These are phyloP conservation scores for Rallus limicola DNA, from an alignment of 2,113 vertebrate genomes.

Conservation along the genomic window DNA sequence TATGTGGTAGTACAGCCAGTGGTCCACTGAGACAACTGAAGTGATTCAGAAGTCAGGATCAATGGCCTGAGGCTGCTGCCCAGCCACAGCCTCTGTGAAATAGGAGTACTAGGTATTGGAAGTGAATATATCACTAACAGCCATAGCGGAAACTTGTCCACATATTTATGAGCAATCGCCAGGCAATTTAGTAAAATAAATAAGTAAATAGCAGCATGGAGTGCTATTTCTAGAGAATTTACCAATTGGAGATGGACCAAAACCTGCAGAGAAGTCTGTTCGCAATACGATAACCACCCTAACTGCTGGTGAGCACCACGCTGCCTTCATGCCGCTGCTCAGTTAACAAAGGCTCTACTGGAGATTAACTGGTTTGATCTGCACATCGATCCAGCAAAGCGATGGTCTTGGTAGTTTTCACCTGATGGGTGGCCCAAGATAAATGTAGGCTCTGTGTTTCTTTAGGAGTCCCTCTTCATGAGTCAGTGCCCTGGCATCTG, in stretches of 20 bases:
- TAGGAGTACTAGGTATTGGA: background rate
- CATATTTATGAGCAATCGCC: background rate
- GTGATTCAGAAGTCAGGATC: background rate
- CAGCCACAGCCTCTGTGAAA: background rate
- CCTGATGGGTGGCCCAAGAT: constrained; percentile 67
- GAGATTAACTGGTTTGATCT: constrained; percentile 48
- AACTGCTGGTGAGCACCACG: background rate
- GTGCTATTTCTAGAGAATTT: background rate
- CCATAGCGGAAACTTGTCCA: background rate
- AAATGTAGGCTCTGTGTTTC: constrained; percentile 70
- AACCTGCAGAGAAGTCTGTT: background rate
- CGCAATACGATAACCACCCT: background rate
- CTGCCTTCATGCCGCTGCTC: background rate
- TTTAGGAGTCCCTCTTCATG: constrained; percentile 71
- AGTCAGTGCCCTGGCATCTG: constrained; percentile 80
- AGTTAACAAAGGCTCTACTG: constrained; percentile 12
- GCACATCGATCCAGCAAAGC: constrained; percentile 18
- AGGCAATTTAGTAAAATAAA: background rate
- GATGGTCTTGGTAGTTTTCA: constrained; percentile 35
- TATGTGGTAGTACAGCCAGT: background rate
- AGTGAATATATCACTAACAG: background rate
- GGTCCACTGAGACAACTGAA: background rate
- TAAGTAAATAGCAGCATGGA: background rate
- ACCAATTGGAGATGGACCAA: background rate
- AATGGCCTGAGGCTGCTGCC: background rate